phyloP scores from a whole-genome alignment of 2,113 vertebrate species.

The Enhydra lutris region DNA sequence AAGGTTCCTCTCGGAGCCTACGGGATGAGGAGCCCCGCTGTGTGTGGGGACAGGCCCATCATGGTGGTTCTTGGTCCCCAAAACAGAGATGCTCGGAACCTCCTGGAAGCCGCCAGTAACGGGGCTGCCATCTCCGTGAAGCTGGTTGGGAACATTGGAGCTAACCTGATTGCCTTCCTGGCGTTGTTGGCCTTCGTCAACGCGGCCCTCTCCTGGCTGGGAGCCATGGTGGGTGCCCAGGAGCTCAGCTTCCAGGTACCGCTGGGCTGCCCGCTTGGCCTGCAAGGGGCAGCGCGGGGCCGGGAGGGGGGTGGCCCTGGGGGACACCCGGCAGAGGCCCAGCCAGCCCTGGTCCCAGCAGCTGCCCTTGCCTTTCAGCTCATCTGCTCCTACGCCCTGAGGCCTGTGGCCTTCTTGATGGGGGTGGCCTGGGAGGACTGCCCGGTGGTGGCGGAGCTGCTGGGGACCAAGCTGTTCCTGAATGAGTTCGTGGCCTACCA shows the following conservation, averaged over 20 bases:
- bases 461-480: slow-evolving; percentile 95
- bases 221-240: slow-evolving; percentile 90
- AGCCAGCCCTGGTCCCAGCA: background rate
- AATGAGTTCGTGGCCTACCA: slow-evolving; percentile 96
- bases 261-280: fast-evolving
- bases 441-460: slow-evolving; percentile 88
- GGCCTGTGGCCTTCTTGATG: slow-evolving; percentile 88
- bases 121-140: slow-evolving; percentile 89
- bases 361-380: slow-evolving; percentile 13
- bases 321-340: background rate
- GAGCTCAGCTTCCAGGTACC: slow-evolving; percentile 91
- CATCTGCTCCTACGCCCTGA: slow-evolving; percentile 69
- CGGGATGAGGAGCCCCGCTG: background rate
- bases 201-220: slow-evolving; percentile 88
- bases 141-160: slow-evolving; percentile 91
- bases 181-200: slow-evolving; percentile 93
- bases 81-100: slow-evolving; percentile 88
- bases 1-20: background rate
- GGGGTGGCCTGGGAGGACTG: slow-evolving; percentile 90
- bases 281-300: too few relatives aligned
- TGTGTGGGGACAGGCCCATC: background rate
- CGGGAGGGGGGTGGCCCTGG: fast-evolving
- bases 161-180: slow-evolving; percentile 93
- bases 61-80: background rate
- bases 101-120: slow-evolving; percentile 92